Conservation (phyloP, 1,140 invertebrate species). For the Drosophila tristis region DNA sequence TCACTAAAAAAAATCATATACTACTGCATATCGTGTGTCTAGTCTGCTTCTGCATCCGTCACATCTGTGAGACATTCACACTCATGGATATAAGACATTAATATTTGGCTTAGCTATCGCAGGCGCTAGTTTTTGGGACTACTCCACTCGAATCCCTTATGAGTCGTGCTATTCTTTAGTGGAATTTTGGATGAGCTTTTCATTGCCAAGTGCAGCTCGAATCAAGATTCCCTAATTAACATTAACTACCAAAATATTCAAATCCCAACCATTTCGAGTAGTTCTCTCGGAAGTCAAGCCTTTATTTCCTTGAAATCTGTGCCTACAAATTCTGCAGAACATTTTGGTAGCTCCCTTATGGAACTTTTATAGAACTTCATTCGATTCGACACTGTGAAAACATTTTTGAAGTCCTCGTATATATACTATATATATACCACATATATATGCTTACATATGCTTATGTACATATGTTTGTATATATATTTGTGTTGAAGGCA, state of each 20-base stretch:
- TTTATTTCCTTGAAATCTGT: too few species aligned
- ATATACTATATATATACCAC: background rate
- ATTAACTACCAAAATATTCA: background rate
- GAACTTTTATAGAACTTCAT: slow-evolving; percentile 40
- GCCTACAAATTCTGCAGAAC: too few species aligned
- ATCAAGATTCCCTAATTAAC: background rate
- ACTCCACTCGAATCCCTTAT: slow-evolving; percentile 6
- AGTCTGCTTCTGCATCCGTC: slow-evolving; percentile 21
- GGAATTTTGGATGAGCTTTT: slow-evolving; percentile 5
- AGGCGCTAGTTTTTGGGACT: too few species aligned
- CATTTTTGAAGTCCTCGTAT: background rate
- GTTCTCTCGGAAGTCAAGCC: too few species aligned
- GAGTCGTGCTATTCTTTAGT: slow-evolving; percentile 20
- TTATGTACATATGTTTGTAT: background rate
- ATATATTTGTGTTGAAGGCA: background rate
- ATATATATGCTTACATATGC: background rate
- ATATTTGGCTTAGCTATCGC: slow-evolving; percentile 26
- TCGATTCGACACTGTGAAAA: slow-evolving; percentile 1
- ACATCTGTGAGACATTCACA: slow-evolving; percentile 32
- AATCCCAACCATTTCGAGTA: too few species aligned
- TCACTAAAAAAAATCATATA: slow-evolving; percentile 78
- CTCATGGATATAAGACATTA: slow-evolving; percentile 65
- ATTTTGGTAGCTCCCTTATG: slow-evolving; percentile 6
- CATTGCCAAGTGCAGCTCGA: background rate
- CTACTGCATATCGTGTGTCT: slow-evolving; percentile 52